Percentiles rank a stretch among this genome's conserved stretches.
Conservation (phyloP, 2,888 invertebrate species). For the Deroplatys truncata region DNA sequence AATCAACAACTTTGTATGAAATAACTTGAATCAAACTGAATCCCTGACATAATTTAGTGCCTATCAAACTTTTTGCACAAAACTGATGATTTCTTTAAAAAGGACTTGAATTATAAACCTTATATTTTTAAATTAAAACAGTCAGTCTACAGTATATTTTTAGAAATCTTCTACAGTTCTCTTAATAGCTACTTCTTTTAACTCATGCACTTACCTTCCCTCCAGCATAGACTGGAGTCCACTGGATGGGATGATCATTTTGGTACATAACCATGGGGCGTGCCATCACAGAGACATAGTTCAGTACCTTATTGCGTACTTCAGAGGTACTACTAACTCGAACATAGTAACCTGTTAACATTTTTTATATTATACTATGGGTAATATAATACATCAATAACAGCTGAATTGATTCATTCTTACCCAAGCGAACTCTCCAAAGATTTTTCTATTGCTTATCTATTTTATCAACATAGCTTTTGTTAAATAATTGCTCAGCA, state of each 20-base stretch:
- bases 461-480: too few relatives aligned
- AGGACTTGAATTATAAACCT: not conserved
- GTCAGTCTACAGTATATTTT: not conserved
- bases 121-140: not conserved
- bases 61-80: too few relatives aligned
- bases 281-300: conserved; percentile 92
- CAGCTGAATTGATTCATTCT: too few relatives aligned
- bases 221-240: conserved; percentile 90
- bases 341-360: conserved; percentile 74
- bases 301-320: conserved; percentile 86
- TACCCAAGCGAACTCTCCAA: too few relatives aligned
- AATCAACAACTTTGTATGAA: too few relatives aligned
- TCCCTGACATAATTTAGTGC: too few relatives aligned
- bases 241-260: conserved; percentile 85
- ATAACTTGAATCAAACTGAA: too few relatives aligned
- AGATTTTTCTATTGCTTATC: too few relatives aligned
- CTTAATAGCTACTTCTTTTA: conserved; percentile 37
- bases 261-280: conserved; percentile 94
- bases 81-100: too few relatives aligned
- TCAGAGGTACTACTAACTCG: conserved; percentile 86
- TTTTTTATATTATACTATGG: not conserved
- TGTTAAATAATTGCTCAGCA: too few relatives aligned
- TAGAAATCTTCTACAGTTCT: not conserved
- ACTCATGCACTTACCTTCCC: conserved; percentile 60
- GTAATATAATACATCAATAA: too few relatives aligned